Base-by-base conservation (phyloP, 2,888 invertebrate species). In the Anodontia alba region DNA sequence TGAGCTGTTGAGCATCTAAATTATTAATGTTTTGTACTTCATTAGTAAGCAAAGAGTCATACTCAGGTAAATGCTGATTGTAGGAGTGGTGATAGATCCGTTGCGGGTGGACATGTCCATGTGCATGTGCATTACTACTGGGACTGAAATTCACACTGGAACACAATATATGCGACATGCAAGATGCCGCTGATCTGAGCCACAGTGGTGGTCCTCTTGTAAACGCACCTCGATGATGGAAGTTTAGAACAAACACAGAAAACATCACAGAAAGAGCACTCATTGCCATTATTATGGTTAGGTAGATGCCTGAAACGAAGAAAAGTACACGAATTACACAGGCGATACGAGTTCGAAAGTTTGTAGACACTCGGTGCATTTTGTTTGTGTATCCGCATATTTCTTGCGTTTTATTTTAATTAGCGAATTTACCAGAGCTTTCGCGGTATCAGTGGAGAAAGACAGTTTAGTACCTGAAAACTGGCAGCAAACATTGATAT, bases 231-330 rank as follows among this genome's bases (percentile, higher is more conserved):
- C 88, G 80, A 86, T 95, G 95, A 80, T 95, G 94, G 73, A 95
- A 91, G 87, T 94, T 94, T 10, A 95, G 92, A 7, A 95, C 94
- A 79, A 94, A 91, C 54, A 95, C 95, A 15, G 94, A 94, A 70
- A 95, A 90, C 5, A 94, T 91, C 20, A 95, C 94, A 15, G 94
- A 94, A 17, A 94, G 79, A 5, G 94, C 94, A 31, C 94, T 94
- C 90, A 95, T 94, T 26, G 93, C 94, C 95, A 95, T 95, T 42
- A 94, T 94, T 26, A 94, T 91, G 23, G 94, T 95, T 66, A 95
- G 89, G 86, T 95, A 95, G 70, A 95, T 93, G 29, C 94, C 95
- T 94, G 90, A 31, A 89, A 90, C 57, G 62, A n/a, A 71, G 62
- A 8, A 62, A 73, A 43, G 54, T 62, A 46, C 15, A 46, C 49